phyloP scores from a whole-genome alignment of 2,113 vertebrate genomes.

The Chelonoidis abingdonii region DNA sequence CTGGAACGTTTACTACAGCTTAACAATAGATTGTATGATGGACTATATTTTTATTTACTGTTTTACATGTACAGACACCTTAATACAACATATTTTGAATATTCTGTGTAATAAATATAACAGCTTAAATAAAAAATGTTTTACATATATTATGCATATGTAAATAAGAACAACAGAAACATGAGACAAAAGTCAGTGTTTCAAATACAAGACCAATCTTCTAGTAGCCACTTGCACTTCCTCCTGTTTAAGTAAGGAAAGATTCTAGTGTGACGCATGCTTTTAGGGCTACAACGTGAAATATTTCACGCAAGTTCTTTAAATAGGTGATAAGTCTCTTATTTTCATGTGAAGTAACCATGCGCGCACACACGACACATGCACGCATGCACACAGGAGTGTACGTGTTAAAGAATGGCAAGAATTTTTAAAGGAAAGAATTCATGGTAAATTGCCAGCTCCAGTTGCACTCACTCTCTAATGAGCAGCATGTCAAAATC shows the following conservation, averaged over 20 bases:
- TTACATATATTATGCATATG: background rate
- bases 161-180: background rate
- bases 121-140: background rate
- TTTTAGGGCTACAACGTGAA: background rate
- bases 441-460: background rate
- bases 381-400: background rate
- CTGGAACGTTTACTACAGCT: background rate
- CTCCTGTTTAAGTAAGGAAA: background rate
- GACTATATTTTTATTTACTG: background rate
- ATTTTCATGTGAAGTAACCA: background rate
- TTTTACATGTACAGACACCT: background rate
- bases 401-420: background rate
- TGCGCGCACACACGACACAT: background rate
- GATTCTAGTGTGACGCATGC: background rate
- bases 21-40: background rate
- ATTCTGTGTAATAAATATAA: background rate
- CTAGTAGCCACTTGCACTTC: fast-evolving
- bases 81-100: background rate
- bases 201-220: fast-evolving
- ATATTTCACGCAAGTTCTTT: background rate
- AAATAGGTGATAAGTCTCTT: background rate
- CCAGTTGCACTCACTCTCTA: background rate
- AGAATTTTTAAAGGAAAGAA: background rate
- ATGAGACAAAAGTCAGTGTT: background rate
- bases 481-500: fast-evolving